Evolutionary conservation across 2,113 vertebrate genomes (phyloP), one percentile per base, ranked within the genome.

Genomic region (Cavia porcellus): DNA sequence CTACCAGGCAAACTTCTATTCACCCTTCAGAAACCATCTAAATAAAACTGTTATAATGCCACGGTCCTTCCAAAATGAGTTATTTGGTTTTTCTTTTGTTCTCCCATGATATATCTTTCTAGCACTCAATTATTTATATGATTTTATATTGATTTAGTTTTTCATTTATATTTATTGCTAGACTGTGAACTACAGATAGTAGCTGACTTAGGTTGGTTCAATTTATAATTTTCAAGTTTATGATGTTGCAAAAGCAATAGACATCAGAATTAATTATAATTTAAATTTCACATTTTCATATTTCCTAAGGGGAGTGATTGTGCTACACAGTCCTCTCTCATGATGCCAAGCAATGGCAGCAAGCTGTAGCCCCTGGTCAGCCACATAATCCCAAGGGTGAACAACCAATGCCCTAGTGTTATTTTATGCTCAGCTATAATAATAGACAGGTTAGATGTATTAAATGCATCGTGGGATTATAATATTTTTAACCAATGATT

Each of bases 71-170:
- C 24, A 92, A 91, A 86, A 55, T 86, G 62, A 80, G 32, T 80
- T 89, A 79, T 85, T 93, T 96, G 19, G 30, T 50, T 47, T 77
- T 92, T 87, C 7, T 38, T 96, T 62, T 45, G 59, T 22, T 15
- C 15, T 90, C 92, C 55, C 9, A 86, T 7, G 35, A 35, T 83
- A 80, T 68, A 61, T 86, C 80, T 94, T 42, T 86, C 19, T 25
- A 68, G 35, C 7, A 93, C 45, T 15, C 83, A 30, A 70, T 82
- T 85, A 25, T 22, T 93, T 85, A 81, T 90, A 85, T 86, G 20
- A 75, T 77, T 70, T 95, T 87, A 38, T 24, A 75, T 32, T 97
- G 62, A 92, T 86, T 95, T 94, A 52, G 94, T 75, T 82, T 82
- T 81, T 24, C 82, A 81, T 50, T 15, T 85, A 20, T 83, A 62